Conservation (phyloP, 2,888 invertebrate genomes). For the Atethmia centrago region DNA sequence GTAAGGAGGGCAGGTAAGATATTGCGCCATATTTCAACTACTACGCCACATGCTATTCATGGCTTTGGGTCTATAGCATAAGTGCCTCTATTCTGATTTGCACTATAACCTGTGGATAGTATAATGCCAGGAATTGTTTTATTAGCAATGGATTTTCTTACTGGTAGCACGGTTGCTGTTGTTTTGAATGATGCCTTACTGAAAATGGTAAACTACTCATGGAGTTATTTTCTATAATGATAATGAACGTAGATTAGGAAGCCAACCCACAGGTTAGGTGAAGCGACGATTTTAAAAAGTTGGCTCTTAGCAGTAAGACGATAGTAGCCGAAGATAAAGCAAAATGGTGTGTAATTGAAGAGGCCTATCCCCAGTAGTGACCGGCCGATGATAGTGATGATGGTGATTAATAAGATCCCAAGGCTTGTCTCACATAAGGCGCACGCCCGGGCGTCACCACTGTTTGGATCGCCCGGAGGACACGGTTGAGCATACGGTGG, state of each 20-base stretch:
- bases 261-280: neutral
- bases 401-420: neutral
- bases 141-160: neutral
- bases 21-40: constrained; percentile 75
- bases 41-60: constrained; percentile 74
- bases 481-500: too few species aligned
- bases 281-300: neutral
- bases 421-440: too few species aligned
- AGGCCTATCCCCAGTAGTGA: neutral
- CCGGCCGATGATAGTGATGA: neutral
- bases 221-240: neutral
- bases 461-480: too few species aligned
- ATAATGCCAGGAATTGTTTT: constrained; percentile 8
- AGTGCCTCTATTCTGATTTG: constrained; percentile 61
- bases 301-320: neutral
- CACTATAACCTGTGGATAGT: constrained; percentile 14
- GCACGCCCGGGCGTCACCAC: too few species aligned
- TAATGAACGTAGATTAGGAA: neutral
- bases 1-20: constrained; percentile 66
- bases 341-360: neutral
- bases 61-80: constrained; percentile 64
- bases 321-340: neutral
- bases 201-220: neutral
- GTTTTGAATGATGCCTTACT: neutral
- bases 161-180: neutral